Evolutionary conservation across 2,113 vertebrate genomes (phyloP).

Genomic region (Labrus mixtus): DNA sequence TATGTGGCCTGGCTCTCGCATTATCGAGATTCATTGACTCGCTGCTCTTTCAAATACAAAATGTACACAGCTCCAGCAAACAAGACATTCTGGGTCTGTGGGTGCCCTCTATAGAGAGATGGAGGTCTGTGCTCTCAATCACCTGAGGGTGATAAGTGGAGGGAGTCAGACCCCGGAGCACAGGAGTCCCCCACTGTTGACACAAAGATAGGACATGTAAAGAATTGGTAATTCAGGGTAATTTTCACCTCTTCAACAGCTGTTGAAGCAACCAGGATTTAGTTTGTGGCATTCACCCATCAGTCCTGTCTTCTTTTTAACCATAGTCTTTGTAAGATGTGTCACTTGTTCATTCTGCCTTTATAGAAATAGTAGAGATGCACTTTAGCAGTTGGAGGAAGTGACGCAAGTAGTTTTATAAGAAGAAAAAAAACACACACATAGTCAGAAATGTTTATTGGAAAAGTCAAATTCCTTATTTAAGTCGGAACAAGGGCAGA

Average conservation of each 20-base stretch:
- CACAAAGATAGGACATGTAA: conserved; percentile 28
- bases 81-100: conserved; percentile 87
- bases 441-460: too few relatives aligned
- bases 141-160: conserved; percentile 64
- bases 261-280: conserved; percentile 10
- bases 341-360: background rate
- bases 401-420: background rate
- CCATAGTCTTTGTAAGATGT: too few relatives aligned
- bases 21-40: conserved; percentile 92
- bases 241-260: conserved; percentile 8
- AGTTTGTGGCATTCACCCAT: conserved; percentile 22
- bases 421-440: too few relatives aligned
- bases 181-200: conserved; percentile 41
- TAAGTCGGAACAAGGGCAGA: too few relatives aligned
- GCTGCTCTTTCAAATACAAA: conserved; percentile 83
- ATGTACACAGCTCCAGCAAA: conserved; percentile 77
- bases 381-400: conserved; percentile 8
- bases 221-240: conserved; percentile 23
- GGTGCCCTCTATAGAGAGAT: conserved; percentile 92
- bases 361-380: conserved; percentile 1
- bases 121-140: conserved; percentile 78
- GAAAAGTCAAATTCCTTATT: too few relatives aligned
- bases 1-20: conserved; percentile 88
- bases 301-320: conserved; percentile 17
- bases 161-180: conserved; percentile 51